Conservation (phyloP, 2,888 invertebrate genomes). For the Cephalotes varians region DNA sequence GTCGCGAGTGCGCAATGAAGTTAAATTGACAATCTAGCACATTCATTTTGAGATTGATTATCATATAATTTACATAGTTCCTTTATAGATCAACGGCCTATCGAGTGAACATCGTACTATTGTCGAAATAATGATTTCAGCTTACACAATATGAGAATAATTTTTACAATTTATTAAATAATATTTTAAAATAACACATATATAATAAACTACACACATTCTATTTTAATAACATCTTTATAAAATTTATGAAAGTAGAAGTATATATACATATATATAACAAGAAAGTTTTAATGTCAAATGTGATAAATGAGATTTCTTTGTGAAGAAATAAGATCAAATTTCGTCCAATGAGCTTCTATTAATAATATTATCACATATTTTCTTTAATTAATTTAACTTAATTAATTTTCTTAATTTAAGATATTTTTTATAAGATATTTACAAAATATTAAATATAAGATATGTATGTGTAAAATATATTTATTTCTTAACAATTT, state of each 20-base stretch:
- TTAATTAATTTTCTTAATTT: neutral
- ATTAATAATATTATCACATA: conserved; percentile 4
- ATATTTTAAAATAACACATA: neutral
- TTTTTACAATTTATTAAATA: neutral
- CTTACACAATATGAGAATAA: neutral
- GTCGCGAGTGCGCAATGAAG: conserved; percentile 25
- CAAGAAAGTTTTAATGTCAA: neutral
- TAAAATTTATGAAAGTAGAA: neutral
- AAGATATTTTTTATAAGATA: neutral
- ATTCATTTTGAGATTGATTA: conserved; percentile 48
- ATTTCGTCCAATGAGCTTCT: neutral
- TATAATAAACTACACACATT: neutral
- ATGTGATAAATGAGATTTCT: neutral
- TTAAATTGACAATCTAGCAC: conserved; percentile 57
- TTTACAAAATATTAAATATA: no score
- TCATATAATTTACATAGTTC: conserved; percentile 32
- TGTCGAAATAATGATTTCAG: neutral
- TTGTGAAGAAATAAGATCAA: neutral
- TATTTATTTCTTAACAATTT: neutral
- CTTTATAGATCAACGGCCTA: conserved; percentile 20
- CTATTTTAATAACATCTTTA: neutral
- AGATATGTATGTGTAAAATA: neutral
- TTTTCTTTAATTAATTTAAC: neutral
- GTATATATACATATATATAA: neutral
- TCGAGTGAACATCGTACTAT: neutral